Evolutionary conservation across 2,797 vertebrate species (phyloP), one percentile per base, ranked within the genome.

Genomic region (Crypturellus tataupa): DNA sequence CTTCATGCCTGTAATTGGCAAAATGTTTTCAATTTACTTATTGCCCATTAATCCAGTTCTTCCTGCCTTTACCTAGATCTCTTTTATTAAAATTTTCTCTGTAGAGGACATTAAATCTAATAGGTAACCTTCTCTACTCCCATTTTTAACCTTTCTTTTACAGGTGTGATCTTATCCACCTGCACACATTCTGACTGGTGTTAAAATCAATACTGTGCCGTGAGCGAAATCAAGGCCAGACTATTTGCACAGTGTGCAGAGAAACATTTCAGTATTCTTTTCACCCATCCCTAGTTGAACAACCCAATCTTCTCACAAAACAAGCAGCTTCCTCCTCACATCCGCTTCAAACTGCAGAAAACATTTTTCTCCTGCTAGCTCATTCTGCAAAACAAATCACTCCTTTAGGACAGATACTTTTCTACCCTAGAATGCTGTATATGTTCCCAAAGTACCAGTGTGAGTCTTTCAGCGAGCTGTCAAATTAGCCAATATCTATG

Each of bases 311-410:
- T 51, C 59, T 42, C 20, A 65, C 37, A 71, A 14, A 65, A n/a
- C 42, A 65, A 40, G 51, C 46, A 42, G 44, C 59, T 44, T 69
- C 31, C 58, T 53, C 3, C 10, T 81, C 84, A 44, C 76, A 91
- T 33, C 72, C 37, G 4, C 82, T 84, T 90, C 83, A 81, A 76
- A 59, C 77, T 40, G 42, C 8, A 19, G 12, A 65, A 76, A 35
- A 63, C 89, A 80, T 87, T 85, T 69, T 49, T 40, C 3, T 87
- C 72, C 69, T 75, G 72, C 69, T 78, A 80, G 10, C 55, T 95
- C 89, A 91, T 42, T 67, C 72, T 91, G 82, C 70, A 95, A 75
- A 93, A 80, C 71, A 47, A 58, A 94, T 88, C 29, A 42, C 85
- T 85, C 87, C 87, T 90, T 58, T 29, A 94, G 83, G 88, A 87